Percentiles rank a stretch among this genome's conserved stretches.
These are phyloP conservation scores for Hycleus cichorii DNA, from an alignment of 1,140 invertebrate species.

Conservation along the genomic window DNA sequence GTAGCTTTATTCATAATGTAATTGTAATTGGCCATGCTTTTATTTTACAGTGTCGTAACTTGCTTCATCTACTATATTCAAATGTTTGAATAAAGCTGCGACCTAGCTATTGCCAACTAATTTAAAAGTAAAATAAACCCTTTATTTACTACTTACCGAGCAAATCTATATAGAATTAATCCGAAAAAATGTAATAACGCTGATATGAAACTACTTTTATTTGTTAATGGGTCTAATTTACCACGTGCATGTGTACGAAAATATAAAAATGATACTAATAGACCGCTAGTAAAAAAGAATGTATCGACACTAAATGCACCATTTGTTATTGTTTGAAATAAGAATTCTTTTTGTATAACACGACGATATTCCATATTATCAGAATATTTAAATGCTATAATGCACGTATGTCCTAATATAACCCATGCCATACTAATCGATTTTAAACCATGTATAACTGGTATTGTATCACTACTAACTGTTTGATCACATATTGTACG, in stretches of 20 bases:
- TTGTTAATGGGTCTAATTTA: slow-evolving; percentile 64
- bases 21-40: too few relatives aligned
- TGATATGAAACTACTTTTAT: slow-evolving; percentile 59
- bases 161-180: slow-evolving; percentile 70
- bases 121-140: too few relatives aligned
- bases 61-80: not conserved
- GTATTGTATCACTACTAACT: slow-evolving; percentile 72
- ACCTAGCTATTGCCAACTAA: too few relatives aligned
- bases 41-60: too few relatives aligned
- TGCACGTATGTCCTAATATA: slow-evolving; percentile 83
- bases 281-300: slow-evolving; percentile 82
- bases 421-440: slow-evolving; percentile 89
- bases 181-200: slow-evolving; percentile 68
- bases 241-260: slow-evolving; percentile 74
- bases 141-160: slow-evolving; percentile 43
- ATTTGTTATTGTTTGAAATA: slow-evolving; percentile 78
- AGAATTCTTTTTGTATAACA: slow-evolving; percentile 69
- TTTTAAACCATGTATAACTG: slow-evolving; percentile 72
- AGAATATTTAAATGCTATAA: slow-evolving; percentile 75
- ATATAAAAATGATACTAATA: slow-evolving; percentile 76
- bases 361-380: slow-evolving; percentile 75
- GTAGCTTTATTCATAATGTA: too few relatives aligned
- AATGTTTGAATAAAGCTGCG: too few relatives aligned
- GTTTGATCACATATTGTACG: slow-evolving; percentile 68
- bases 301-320: slow-evolving; percentile 86